A percentile compares a stretch with the other conserved stretches of the same genome.
Conservation (phyloP, 30 jellyfish, hydroid and myxozoan genomes). For the Pelagia noctiluca region DNA sequence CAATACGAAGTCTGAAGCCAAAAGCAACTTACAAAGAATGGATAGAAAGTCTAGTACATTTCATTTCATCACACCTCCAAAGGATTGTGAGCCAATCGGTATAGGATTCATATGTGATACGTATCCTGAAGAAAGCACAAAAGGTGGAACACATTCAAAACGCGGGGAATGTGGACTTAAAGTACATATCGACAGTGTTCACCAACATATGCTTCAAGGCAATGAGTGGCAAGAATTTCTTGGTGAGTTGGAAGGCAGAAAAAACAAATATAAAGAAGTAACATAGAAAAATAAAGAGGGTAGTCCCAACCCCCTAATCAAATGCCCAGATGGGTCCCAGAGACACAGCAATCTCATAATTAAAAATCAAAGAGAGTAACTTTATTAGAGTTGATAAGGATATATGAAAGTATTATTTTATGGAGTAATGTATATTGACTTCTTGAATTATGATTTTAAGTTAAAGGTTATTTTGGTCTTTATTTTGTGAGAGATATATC, state of each 20-base stretch:
- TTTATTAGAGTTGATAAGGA: no score
- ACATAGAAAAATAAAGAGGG: no score
- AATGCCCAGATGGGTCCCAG: no score
- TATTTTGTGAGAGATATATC: no score
- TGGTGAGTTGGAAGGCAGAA: neutral
- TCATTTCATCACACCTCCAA: constrained; percentile 2
- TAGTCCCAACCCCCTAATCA: no score
- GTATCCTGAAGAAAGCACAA: constrained; percentile 27
- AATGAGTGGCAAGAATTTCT: neutral
- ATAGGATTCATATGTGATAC: constrained; percentile 25
- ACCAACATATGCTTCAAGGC: constrained; percentile 53
- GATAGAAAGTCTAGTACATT: neutral
- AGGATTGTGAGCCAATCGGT: neutral
- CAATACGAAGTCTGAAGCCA: constrained; percentile 33
- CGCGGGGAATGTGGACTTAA: constrained; percentile 11
- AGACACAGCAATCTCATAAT: no score
- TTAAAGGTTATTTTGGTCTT: no score
- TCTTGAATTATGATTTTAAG: no score
- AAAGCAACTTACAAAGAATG: neutral
- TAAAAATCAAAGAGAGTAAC: no score
- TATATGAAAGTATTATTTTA: no score
- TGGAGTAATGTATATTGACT: no score
- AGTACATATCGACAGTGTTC: constrained; percentile 18
- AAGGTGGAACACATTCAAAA: constrained; percentile 26
- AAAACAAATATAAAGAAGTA: no score